Base-by-base conservation (phyloP, 2,888 invertebrate species). In the Habrosyne pyritoides region DNA sequence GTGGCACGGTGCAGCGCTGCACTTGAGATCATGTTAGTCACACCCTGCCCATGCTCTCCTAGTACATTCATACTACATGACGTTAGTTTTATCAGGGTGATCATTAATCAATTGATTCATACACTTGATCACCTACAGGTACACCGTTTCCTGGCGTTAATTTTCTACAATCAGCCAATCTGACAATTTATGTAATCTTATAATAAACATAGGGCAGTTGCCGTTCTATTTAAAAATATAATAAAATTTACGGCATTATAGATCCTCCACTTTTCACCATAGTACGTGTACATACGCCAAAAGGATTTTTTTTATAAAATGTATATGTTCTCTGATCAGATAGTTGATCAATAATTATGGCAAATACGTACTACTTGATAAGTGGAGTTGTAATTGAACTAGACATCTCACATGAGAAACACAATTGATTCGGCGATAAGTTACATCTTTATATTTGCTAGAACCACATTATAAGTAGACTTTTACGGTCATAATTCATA, bases 11-110 rank as follows among this genome's bases (percentile, higher is more conserved):
- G 33, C 33, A 33, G n/a, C 33, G 33, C 33, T 33, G 33, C 33
- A 33, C 33, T 63, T 83, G 87, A 87, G 87, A 87, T 87, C 86
- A 85, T 74, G 76, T 64, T 73, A 73, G 75, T 52, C 52, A 52
- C 36, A 59, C 58, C 59, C 57, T 55, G 63, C 65, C 56, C 74
- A 75, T 72, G 76, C 72, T 74, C 73, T 66, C 72, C 61, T 66
- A 58, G 56, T 72, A 74, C 75, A 73, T 64, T 67, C 75, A 73
- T 63, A 67, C 74, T 22, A 58, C 59, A 59, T 18, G 7, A 52
- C 21, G 10, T n/a, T 21, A 14, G 26, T 42, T 18, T 18, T 18
- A 42, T 42, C 14, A 42, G 18, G 14, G 18, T 42, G 42, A 42
- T 42, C 14, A 12, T 6, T 12, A 10, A 36, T 36, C 36, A 36